Conservation (phyloP, 2,797 vertebrate species). For the Zalophus californianus region DNA sequence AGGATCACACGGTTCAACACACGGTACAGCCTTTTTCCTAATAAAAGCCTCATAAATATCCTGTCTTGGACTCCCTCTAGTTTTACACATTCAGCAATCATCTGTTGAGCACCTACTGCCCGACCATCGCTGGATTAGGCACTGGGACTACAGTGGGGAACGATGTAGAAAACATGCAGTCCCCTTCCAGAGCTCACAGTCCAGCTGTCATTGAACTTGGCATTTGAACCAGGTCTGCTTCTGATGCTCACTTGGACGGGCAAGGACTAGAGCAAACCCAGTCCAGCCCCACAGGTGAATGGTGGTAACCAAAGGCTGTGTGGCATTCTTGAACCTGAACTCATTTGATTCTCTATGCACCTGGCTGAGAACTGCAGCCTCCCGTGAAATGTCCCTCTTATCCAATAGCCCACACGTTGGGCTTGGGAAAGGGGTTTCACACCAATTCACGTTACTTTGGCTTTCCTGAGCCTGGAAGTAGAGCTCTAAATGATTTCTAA, state of each 20-base stretch:
- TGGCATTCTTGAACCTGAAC: not conserved
- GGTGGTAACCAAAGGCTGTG: not conserved
- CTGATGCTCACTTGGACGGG: not conserved
- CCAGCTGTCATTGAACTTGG: not conserved
- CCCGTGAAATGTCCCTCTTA: not conserved
- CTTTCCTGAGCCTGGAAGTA: not conserved
- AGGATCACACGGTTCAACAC: not conserved
- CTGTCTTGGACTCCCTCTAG: not conserved
- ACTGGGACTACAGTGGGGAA: not conserved
- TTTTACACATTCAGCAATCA: not conserved
- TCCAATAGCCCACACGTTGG: not conserved
- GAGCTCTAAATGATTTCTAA: not conserved
- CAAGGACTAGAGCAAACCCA: not conserved
- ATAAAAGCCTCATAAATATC: not conserved
- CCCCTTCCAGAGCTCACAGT: not conserved
- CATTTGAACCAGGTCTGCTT: not conserved
- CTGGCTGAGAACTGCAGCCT: not conserved
- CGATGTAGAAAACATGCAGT: accelerated
- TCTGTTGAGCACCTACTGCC: not conserved
- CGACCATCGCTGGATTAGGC: not conserved
- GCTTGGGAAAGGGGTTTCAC: not conserved
- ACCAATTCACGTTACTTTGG: not conserved
- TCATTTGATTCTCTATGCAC: not conserved
- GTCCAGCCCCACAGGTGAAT: not conserved
- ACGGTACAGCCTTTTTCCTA: not conserved